phyloP scores from a whole-genome alignment of 2,888 invertebrate genomes.

The Apotomis capreana region DNA sequence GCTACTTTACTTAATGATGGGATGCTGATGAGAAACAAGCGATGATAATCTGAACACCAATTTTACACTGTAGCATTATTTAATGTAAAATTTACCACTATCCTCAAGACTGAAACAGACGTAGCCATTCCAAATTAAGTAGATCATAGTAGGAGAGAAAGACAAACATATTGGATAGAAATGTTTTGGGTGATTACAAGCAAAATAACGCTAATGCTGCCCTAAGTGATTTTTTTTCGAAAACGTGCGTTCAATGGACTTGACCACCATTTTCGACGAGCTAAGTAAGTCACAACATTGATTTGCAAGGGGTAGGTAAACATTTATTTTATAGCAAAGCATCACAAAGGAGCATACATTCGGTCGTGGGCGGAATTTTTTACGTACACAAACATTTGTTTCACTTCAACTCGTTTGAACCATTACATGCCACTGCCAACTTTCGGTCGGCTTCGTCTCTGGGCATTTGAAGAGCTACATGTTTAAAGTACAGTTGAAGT shows the following conservation, averaged over 20 bases:
- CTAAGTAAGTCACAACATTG: constrained; percentile 71
- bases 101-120: constrained; percentile 45
- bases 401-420: constrained; percentile 51
- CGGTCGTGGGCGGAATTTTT: constrained; percentile 50
- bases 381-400: constrained; percentile 48
- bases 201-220: constrained; percentile 59
- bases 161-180: constrained; percentile 50
- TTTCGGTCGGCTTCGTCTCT: constrained; percentile 13
- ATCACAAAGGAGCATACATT: constrained; percentile 64
- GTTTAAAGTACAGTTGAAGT: constrained; percentile 57
- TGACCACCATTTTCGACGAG: constrained; percentile 73
- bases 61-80: constrained; percentile 70
- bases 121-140: constrained; percentile 51
- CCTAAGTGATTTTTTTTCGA: constrained; percentile 53
- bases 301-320: constrained; percentile 59
- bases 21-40: constrained; percentile 65
- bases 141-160: constrained; percentile 47
- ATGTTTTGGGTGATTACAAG: constrained; percentile 51
- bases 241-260: constrained; percentile 52
- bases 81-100: constrained; percentile 61
- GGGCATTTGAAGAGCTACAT: constrained; percentile 18
- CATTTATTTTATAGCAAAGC: constrained; percentile 68
- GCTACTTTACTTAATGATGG: constrained; percentile 55
- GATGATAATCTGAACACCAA: constrained; percentile 67
- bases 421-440: constrained; percentile 39